A percentile compares a stretch with the other conserved stretches of the same genome.
Evolutionary conservation across 2,113 vertebrate species (phyloP).

Genomic region (human): GRCh38 chr11:114755001-114755500

Average conservation of each 20-base stretch:
- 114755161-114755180: neutral
- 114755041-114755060: neutral
- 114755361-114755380: slow-evolving; percentile 28
- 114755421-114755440: slow-evolving; percentile 55
- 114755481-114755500: neutral
- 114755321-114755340: neutral
- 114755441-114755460: slow-evolving; percentile 67
- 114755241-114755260: neutral
- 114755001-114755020: neutral
- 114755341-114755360: neutral
- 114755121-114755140: neutral
- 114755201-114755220: neutral
- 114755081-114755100: neutral
- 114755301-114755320: neutral
- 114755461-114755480: neutral
- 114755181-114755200: neutral
- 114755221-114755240: neutral
- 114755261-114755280: neutral
- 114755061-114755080: neutral
- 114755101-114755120: neutral
- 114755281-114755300: neutral
- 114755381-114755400: slow-evolving; percentile 35
- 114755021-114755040: accelerated
- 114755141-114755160: neutral
- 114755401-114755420: slow-evolving; percentile 45